Base-by-base conservation (phyloP, 2,113 vertebrate species). In the Chiloscyllium plagiosum region DNA sequence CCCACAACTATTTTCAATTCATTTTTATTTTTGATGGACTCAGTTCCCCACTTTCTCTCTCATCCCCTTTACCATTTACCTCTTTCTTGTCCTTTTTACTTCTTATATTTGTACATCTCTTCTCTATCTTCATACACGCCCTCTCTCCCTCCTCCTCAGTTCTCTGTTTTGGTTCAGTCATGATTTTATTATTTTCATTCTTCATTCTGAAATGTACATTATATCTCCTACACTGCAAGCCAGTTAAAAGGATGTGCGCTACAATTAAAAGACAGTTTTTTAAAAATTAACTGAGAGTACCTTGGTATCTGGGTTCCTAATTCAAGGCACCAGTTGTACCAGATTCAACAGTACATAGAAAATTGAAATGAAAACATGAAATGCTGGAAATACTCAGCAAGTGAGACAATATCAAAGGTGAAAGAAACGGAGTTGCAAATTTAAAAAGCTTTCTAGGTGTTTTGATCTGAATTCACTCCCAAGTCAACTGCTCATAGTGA, bases 91-190 rank as follows among this genome's bases (percentile, higher is more conserved):
- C 87, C 56, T 4, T 29, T 89, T 89, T 87, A 50, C 42, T 24
- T 61, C 26, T 95, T 22, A 47, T 42, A 95, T 95, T 42, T 61
- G 8, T 13, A 1, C 66, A 5, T 70, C 70, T 52, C 85, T 92
- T 68, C 10, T 17, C 50, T 96, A 89, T 86, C 96, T 96, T 13
- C 47, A 86, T 87, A 68, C 95, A 95, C 85, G 33, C 94, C 96
- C 96, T 96, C 47, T 94, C 80, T 0, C 24, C 42, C 97, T 97
- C 97, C 96, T 69, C 24, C 50, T 87, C 37, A 22, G 50, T 87
- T 26, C 76, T 87, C 37, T 22, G 50, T 87, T 26, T 37, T 69
- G 65, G 52, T 65, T 83, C 22, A 65, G 19, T 37, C 7, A 65
- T 85, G 33, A 61, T 85, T 80, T 80, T 80, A 3, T 17, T 78